Base-by-base conservation (phyloP, 2,888 invertebrate genomes). In the Troides aeacus region DNA sequence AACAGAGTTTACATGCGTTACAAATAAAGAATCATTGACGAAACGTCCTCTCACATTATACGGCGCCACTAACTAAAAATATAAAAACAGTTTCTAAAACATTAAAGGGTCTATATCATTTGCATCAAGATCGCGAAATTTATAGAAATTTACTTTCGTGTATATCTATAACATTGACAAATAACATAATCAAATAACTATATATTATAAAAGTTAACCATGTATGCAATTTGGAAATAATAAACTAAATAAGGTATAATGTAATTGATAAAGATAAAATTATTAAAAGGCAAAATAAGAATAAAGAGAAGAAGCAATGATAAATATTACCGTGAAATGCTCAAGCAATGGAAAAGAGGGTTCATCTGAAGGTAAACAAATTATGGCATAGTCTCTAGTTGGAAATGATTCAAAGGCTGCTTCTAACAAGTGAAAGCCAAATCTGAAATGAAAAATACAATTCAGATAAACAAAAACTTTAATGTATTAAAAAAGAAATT, bases 371-470 rank as follows among this genome's bases (percentile, higher is more conserved):
- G 95, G 95, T 10, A 94, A 76, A 10, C 94, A 92, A 70, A 95
- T 80, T 18, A 94, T 82, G 78, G 95, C 94, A 76, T 95, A 95
- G 68, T 95, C 94, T 68, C 93, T 84, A 36, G 93, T 90, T 0
- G 95, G 94, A 74, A 94, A 95, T 73, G 94, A 84, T 74, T 95
- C 94, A 78, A 93, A 95, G 0, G 94, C 93, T 0, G 93, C 94
- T 78, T 94, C 92, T 36, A 95, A 84, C 75, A 95, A 92, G 74
- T 94, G 93, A 67, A 89, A 88, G 0, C 90, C 92, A 69, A 88
- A 86, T 70, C 93, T 88, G 75, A 72, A 74, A 69, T 67, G 56
- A 64, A 12, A 57, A 57, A 21, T 62, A 46, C 24, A 46, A 42
- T 42, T 42, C 17, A 15, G 10, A 50, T 50, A 50, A 50, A 6